phyloP scores from a whole-genome alignment of 1,140 invertebrate species.

The Pseudomyrmex flavicornis region DNA sequence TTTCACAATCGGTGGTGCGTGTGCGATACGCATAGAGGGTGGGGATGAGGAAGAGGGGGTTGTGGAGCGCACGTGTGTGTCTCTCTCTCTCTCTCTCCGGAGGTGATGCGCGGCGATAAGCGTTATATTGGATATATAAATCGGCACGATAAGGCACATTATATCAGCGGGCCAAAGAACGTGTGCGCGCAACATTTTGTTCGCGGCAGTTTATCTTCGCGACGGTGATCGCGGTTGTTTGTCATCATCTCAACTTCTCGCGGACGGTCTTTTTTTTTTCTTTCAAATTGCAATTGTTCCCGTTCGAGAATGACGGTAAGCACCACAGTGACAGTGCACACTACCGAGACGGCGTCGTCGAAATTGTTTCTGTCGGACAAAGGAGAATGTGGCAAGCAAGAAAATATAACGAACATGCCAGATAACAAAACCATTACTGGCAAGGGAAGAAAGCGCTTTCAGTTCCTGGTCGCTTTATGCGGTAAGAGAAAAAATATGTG shows the following conservation, averaged over 20 bases:
- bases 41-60: not conserved
- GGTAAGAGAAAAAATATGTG: slow-evolving; percentile 12
- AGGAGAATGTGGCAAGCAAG: not conserved
- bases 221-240: no score
- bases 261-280: not conserved
- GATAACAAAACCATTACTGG: not conserved
- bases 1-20: no score
- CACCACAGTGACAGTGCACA: not conserved
- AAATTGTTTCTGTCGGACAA: not conserved
- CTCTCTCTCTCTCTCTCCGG: not conserved
- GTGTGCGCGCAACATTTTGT: not conserved
- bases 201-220: not conserved
- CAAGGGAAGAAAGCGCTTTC: slow-evolving; percentile 25
- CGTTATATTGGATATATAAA: slow-evolving; percentile 40
- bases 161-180: slow-evolving; percentile 19
- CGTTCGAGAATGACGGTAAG: not conserved
- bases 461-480: slow-evolving; percentile 41
- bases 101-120: slow-evolving; percentile 28
- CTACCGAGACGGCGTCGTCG: not conserved
- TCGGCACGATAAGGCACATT: slow-evolving; percentile 20
- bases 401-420: not conserved
- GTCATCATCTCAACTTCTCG: no score
- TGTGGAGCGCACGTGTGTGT: no score
- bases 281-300: not conserved
- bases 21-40: not conserved